Evolutionary conservation across 2,113 vertebrate genomes (phyloP).

Genomic region (Chascanopsetta lugubris): DNA sequence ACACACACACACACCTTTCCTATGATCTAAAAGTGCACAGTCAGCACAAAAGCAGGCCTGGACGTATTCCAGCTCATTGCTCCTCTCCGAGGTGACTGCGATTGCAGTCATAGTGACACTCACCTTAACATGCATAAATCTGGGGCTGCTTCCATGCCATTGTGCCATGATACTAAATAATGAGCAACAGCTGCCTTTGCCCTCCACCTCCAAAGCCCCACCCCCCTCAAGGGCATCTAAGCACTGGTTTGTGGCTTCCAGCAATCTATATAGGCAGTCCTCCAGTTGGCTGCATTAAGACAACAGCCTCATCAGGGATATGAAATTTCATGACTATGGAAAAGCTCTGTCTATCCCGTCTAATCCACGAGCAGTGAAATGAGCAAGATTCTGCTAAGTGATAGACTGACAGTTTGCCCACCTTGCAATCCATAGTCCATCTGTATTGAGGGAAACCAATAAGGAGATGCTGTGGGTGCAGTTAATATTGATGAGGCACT

Average conservation of each 20-base stretch:
- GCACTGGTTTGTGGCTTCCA: conserved; percentile 24
- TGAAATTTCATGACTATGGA: conserved; percentile 38
- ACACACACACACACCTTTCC: conserved; percentile 48
- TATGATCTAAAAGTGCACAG: conserved; percentile 51
- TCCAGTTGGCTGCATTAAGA: conserved; percentile 54
- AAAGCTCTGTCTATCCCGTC: conserved; percentile 8
- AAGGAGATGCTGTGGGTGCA: background rate
- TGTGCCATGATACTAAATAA: conserved; percentile 49
- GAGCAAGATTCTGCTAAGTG: conserved; percentile 26
- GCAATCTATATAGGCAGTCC: conserved; percentile 32
- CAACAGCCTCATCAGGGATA: conserved; percentile 42
- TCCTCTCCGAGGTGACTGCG: conserved; percentile 39
- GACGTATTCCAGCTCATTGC: conserved; percentile 58
- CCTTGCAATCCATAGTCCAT: conserved; percentile 4
- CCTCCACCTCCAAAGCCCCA: conserved; percentile 32
- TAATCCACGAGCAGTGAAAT: conserved; percentile 40
- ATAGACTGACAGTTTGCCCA: conserved; percentile 13
- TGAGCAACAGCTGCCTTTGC: conserved; percentile 14
- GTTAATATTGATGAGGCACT: background rate
- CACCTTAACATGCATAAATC: conserved; percentile 54
- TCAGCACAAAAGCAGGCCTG: conserved; percentile 60
- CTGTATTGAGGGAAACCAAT: background rate
- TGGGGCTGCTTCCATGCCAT: conserved; percentile 2
- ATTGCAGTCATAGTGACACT: conserved; percentile 37
- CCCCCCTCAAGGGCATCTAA: conserved; percentile 55